Base-by-base conservation (phyloP, 2,888 invertebrate genomes). In the Lagria hirta region DNA sequence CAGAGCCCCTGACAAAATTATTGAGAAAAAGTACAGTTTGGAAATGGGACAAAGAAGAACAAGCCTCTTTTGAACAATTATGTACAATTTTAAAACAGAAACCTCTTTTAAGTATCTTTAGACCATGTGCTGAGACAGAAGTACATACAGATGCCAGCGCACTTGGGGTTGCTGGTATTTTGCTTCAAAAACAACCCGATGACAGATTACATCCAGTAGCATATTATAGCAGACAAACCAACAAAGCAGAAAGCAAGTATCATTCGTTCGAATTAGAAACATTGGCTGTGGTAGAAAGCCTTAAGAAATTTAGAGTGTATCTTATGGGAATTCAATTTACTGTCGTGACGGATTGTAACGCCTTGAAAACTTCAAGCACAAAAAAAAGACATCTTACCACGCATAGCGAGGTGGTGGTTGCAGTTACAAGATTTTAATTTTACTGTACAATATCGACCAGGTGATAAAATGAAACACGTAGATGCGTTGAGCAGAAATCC, bases 141-240 rank as follows among this genome's bases (percentile, higher is more conserved):
- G 3, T 62, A 5, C 58, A 60, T 37, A 61, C 60, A 8, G 62
- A 60, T 33, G 58, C 58, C 5, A 55, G 59, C 34, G 29, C 52
- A 17, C 10, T 49, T 1, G 62, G 64, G 1, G 15, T 60, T 5
- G 62, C 49, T 4, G 62, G 54, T 2, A 57, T 62, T 0, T 24
- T 66, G 6, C 16, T 65, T 3, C 64, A 64, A 45, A n/a, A n/a
- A n/a, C 14, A 27, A 27, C 4, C 10, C 3, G 16, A 36, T 14
- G 26, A 16, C 3, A 12, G 17, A 28, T n/a, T 27, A 3, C 36
- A 36, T 16, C 36, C 27, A 5, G 14, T 36, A 1, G 20, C 33
- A 4, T 33, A 33, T 21, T n/a, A n/a, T n/a, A n/a, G n/a, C n/a
- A n/a, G n/a, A n/a, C n/a, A n/a, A n/a, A n/a, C n/a, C n/a, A n/a